phyloP scores from a whole-genome alignment of 2,888 invertebrate species.

The Eutolmus rufibarbis region DNA sequence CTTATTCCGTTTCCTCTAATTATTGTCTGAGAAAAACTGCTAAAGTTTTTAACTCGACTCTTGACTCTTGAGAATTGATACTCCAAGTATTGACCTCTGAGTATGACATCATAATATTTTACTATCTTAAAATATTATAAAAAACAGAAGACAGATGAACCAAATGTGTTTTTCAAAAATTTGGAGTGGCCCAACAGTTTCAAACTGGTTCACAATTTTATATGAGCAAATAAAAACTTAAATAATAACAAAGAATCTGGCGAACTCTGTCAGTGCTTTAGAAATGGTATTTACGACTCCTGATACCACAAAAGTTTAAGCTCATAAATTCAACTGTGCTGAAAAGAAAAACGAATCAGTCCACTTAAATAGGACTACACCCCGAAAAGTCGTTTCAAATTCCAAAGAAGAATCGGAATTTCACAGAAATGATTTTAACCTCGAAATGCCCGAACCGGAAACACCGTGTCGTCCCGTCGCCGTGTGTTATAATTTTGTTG shows the following conservation, averaged over 20 bases:
- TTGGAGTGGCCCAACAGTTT: neutral
- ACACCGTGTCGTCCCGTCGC: neutral
- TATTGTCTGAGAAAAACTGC: too few relatives aligned
- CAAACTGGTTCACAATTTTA: neutral
- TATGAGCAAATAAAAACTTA: neutral
- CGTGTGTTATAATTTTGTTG: conserved; percentile 24
- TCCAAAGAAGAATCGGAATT: neutral
- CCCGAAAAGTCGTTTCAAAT: neutral
- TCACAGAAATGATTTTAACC: neutral
- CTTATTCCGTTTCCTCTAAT: too few relatives aligned
- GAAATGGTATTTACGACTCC: neutral
- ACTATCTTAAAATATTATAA: neutral
- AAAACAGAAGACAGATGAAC: neutral
- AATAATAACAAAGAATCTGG: neutral
- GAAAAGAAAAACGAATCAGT: neutral
- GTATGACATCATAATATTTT: neutral
- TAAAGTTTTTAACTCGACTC: too few relatives aligned
- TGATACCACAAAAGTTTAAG: neutral
- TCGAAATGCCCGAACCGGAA: conserved; percentile 23
- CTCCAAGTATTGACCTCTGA: neutral
- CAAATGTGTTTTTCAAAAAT: neutral
- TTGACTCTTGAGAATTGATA: too few relatives aligned
- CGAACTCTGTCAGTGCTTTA: neutral
- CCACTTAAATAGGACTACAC: neutral
- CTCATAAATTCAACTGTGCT: neutral